Percentiles rank a stretch among this genome's conserved stretches.
Conservation (phyloP, 2,797 vertebrate species). For the Balearica regulorum region DNA sequence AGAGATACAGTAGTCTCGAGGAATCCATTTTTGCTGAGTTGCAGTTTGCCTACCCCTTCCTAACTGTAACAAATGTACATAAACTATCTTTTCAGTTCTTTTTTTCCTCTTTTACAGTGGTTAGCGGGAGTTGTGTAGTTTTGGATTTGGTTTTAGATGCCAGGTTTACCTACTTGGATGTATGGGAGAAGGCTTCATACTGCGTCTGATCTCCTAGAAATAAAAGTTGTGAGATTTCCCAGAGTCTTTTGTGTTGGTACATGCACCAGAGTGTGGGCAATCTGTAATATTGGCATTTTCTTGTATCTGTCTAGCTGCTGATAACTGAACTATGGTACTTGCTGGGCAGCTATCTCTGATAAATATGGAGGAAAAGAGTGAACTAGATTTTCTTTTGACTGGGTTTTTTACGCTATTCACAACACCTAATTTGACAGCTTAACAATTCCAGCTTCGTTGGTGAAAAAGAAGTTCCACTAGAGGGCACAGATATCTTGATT, state of each 20-base stretch:
- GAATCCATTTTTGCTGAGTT: not conserved
- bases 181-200: not conserved
- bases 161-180: not conserved
- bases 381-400: not conserved
- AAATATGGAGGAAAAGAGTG: not conserved
- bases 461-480: constrained; percentile 33
- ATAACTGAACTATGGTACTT: not conserved
- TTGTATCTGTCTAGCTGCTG: not conserved
- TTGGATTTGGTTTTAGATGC: not conserved
- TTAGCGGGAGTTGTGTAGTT: not conserved
- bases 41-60: not conserved
- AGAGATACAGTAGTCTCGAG: not conserved
- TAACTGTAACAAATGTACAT: not conserved
- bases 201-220: not conserved
- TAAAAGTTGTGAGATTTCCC: not conserved
- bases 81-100: not conserved
- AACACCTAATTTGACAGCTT: not conserved
- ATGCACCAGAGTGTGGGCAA: too few relatives aligned
- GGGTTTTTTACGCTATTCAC: fast-evolving
- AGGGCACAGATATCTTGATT: constrained; percentile 39
- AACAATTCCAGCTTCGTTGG: not conserved
- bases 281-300: not conserved
- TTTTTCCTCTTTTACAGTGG: not conserved
- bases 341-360: not conserved
- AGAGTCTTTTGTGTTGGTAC: not conserved